A percentile compares a stretch with the other conserved stretches of the same genome.
These are phyloP conservation scores for Caenorhabditis becei DNA, from an alignment of 2,888 invertebrate species.

Conservation along the genomic window DNA sequence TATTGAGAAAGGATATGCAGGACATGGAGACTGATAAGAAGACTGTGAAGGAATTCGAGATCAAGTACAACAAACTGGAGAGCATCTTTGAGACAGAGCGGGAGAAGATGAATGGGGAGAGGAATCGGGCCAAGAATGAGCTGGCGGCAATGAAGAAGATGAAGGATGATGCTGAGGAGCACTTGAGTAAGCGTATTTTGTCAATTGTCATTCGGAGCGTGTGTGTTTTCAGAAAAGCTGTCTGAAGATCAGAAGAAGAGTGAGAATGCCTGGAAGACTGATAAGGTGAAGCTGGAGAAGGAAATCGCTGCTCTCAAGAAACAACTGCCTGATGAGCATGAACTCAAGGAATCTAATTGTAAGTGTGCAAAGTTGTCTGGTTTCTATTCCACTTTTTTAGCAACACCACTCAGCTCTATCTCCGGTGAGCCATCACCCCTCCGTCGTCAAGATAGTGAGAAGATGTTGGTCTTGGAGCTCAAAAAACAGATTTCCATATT, in stretches of 20 bases:
- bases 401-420: conserved; percentile 60
- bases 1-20: conserved; percentile 63
- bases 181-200: conserved; percentile 60
- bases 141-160: conserved; percentile 75
- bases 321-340: conserved; percentile 63
- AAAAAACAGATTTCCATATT: conserved; percentile 72
- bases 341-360: conserved; percentile 48
- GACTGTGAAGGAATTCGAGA: conserved; percentile 78
- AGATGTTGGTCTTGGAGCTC: conserved; percentile 70
- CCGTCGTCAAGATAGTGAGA: conserved; percentile 65
- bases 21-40: conserved; percentile 79
- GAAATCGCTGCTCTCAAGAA: conserved; percentile 69
- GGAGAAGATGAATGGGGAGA: conserved; percentile 77
- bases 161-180: conserved; percentile 77
- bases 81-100: conserved; percentile 79
- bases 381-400: conserved; percentile 59
- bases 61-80: conserved; percentile 81
- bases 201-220: not conserved
- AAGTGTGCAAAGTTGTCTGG: not conserved
- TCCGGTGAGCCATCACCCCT: conserved; percentile 57
- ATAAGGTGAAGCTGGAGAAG: conserved; percentile 66
- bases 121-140: conserved; percentile 78
- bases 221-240: conserved; percentile 57
- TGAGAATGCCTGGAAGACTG: conserved; percentile 65
- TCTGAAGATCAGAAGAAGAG: conserved; percentile 67